These are phyloP conservation scores for Xyrauchen texanus DNA, from an alignment of 2,113 vertebrate genomes.

Conservation along the genomic window DNA sequence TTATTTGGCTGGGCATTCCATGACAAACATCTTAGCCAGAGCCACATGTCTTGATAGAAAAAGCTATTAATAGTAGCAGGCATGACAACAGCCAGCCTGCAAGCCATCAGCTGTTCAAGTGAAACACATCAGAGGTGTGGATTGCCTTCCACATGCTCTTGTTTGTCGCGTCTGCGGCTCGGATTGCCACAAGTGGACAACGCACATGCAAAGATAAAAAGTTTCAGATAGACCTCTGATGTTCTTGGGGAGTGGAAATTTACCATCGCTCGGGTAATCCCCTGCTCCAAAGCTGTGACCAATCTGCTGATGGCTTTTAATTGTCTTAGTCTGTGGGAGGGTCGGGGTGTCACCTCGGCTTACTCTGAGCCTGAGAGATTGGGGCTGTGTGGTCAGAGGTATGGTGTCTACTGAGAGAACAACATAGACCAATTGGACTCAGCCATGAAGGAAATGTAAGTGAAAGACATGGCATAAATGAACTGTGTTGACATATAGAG, in stretches of 20 bases:
- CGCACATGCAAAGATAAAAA: constrained; percentile 28
- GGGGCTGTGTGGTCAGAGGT: constrained; percentile 34
- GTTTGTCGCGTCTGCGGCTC: constrained; percentile 35
- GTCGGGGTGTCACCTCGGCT: constrained; percentile 49
- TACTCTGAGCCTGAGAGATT: constrained; percentile 48
- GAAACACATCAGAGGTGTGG: constrained; percentile 42
- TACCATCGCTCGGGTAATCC: constrained; percentile 58
- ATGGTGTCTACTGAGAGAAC: constrained; percentile 57
- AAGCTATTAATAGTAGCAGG: constrained; percentile 34
- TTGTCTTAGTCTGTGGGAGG: constrained; percentile 54
- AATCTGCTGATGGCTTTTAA: constrained; percentile 60
- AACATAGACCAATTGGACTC: constrained; percentile 23
- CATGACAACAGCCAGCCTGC: constrained; percentile 41
- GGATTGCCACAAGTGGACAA: constrained; percentile 38
- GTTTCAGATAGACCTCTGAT: constrained; percentile 18
- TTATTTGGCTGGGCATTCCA: background rate
- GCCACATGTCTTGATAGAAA: constrained; percentile 33
- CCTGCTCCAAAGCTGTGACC: constrained; percentile 38
- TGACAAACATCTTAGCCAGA: background rate
- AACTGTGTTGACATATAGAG: background rate
- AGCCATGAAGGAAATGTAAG: constrained; percentile 64
- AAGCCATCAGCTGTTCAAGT: constrained; percentile 28
- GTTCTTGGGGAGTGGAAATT: constrained; percentile 67
- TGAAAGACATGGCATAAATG: background rate
- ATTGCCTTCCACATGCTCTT: constrained; percentile 25